Base-by-base conservation (phyloP, 2,797 vertebrate genomes). In the Muscicapa comitata region DNA sequence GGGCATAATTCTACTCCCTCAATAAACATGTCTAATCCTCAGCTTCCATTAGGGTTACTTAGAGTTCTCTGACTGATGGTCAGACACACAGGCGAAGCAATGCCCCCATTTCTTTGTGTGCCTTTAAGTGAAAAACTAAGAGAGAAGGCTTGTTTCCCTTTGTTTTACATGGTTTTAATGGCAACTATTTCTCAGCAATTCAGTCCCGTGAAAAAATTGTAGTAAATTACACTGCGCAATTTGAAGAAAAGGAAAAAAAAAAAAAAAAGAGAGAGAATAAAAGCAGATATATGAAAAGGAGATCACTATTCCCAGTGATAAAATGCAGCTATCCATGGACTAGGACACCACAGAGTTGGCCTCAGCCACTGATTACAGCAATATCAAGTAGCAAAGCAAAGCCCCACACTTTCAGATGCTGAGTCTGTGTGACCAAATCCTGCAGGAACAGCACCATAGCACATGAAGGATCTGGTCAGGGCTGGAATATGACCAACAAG, bases 1-100 rank as follows among this genome's bases (percentile, higher is more conserved):
- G 90, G 82, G 70, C 89, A 96, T 94, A 95, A 96, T 94, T 96
- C 87, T 88, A 47, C 87, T 94, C 68, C 79, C 79, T 94, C 94
- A 68, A 95, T 83, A 97, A 94, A 96, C 61, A 74, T 40, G 33
- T 91, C 84, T 91, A 93, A 95, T 84, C 76, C 82, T 80, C 7
- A 1, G 33, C 48, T 93, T 93, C 94, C 92, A 91, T 96, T 93
- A 94, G 66, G 65, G 75, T 88, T 94, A 85, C 92, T 92, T 29
- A 89, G 71, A 85, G 61, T 94, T 95, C 75, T 75, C 88, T 91
- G 88, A 93, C 85, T 73, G 75, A 80, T 91, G 78, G 94, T 92
- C 92, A 92, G 86, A 72, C 62, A 31, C 57, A 17, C 23, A 33
- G 33, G 33, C 2, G 0, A 65, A 79, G 38, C 45, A 45, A 65